A percentile compares a stretch with the other conserved stretches of the same genome.
These are phyloP conservation scores for Mormyrops boulengeri DNA, from an alignment of 2,797 vertebrate species.

Conservation along the genomic window DNA sequence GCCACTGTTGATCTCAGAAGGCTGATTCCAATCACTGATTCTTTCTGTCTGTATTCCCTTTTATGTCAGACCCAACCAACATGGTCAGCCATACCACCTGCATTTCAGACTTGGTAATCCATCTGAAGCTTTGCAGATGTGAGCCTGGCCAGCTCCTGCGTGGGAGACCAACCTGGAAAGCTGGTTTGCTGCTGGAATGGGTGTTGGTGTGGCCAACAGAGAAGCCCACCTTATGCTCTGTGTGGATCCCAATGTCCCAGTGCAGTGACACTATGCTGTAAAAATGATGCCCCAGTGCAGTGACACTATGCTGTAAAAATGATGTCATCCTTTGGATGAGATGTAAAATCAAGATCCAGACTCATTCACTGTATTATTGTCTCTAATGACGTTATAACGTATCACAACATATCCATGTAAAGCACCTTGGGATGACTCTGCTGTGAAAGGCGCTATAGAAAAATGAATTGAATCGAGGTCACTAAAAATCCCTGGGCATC, in stretches of 20 bases:
- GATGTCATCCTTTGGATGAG: neutral
- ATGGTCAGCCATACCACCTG: neutral
- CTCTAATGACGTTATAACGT: neutral
- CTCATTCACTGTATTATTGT: neutral
- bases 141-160: neutral
- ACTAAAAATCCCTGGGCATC: neutral
- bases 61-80: neutral
- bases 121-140: neutral
- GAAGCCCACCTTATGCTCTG: neutral
- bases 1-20: neutral
- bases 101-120: neutral
- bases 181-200: neutral
- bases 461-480: neutral
- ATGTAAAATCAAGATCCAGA: neutral
- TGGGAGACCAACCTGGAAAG: neutral
- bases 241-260: neutral
- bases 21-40: neutral
- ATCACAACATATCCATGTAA: neutral
- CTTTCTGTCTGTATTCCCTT: neutral
- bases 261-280: neutral
- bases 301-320: neutral
- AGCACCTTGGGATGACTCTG: neutral
- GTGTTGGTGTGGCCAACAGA: neutral
- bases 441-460: neutral
- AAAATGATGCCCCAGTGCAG: neutral